Conservation (phyloP, 2,113 vertebrate genomes). For the Crotalus tigris region DNA sequence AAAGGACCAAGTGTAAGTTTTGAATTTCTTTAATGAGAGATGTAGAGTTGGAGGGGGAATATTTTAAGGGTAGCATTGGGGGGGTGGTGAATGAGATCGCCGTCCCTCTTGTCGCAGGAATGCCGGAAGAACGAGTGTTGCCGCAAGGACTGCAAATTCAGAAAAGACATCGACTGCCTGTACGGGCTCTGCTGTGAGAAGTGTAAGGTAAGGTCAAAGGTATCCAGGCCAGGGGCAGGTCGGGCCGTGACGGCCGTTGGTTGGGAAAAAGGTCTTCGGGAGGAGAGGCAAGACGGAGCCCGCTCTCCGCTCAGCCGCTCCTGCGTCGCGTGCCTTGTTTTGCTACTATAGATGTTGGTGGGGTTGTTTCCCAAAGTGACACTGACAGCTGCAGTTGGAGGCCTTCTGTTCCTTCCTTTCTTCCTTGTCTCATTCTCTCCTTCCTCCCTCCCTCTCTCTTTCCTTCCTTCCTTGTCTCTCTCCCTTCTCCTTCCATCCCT, state of each 20-base stretch:
- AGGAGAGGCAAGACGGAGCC: too few species aligned
- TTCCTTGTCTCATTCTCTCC: too few species aligned
- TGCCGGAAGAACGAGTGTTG: background rate
- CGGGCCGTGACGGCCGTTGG: too few species aligned
- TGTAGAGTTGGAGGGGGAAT: background rate
- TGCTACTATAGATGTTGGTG: too few species aligned
- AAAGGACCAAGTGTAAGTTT: background rate
- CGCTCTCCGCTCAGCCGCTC: too few species aligned
- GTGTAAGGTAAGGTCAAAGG: background rate
- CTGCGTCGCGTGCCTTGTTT: too few species aligned
- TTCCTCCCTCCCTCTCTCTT: too few species aligned
- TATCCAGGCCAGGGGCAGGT: background rate
- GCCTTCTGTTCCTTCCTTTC: too few species aligned
- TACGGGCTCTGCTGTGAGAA: background rate
- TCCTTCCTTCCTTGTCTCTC: rapidly evolving
- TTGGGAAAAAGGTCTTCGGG: too few species aligned
- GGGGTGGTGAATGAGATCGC: background rate
- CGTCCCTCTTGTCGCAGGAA: background rate
- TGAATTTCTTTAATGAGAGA: background rate
- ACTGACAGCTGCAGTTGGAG: too few species aligned
- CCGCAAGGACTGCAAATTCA: background rate
- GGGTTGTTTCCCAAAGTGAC: too few species aligned
- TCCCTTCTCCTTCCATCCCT: too few species aligned
- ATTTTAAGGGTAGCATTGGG: background rate
- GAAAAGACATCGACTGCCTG: background rate